phyloP scores from a whole-genome alignment of 92 coral and sea anemone species.

The Paramuricea clavata region DNA sequence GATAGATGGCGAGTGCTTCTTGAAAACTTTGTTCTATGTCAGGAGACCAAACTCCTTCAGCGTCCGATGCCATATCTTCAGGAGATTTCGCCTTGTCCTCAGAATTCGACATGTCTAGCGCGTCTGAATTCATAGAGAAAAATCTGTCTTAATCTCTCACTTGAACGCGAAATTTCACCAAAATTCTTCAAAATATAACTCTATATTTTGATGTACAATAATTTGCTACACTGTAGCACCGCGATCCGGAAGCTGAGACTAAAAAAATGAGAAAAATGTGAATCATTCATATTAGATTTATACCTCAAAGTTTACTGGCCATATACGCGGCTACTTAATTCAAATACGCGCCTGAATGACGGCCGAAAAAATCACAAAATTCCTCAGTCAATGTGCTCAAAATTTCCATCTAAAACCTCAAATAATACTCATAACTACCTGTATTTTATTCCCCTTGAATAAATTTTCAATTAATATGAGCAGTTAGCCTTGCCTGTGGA shows the following conservation, averaged over 20 bases:
- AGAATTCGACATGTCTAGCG: conserved; percentile 83
- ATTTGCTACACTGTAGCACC: conserved; percentile 34
- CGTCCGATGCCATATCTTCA: conserved; percentile 99
- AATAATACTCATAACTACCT: conserved; percentile 1
- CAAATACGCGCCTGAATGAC: conserved; percentile 38
- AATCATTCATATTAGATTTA: conserved; percentile 88
- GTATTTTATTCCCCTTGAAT: neutral
- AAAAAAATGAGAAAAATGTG: conserved; percentile 99
- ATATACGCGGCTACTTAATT: neutral
- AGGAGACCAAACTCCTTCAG: conserved; percentile 99
- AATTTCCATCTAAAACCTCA: neutral
- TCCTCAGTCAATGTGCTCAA: conserved; percentile 19
- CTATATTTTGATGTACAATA: conserved; percentile 14
- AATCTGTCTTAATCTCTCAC: conserved; percentile 78
- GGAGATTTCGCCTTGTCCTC: conserved; percentile 98
- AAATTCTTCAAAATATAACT: conserved; percentile 30
- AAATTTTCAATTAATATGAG: conserved; percentile 40
- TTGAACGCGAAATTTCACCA: conserved; percentile 1
- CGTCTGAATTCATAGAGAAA: neutral
- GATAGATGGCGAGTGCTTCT: conserved; percentile 98
- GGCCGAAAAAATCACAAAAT: conserved; percentile 24
- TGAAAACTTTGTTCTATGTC: conserved; percentile 99
- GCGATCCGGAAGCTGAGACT: conserved; percentile 96
- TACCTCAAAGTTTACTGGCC: conserved; percentile 48
- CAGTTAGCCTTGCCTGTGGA: conserved; percentile 70